Base-by-base conservation (phyloP, 1,140 invertebrate genomes). In the Listronotus bonariensis region DNA sequence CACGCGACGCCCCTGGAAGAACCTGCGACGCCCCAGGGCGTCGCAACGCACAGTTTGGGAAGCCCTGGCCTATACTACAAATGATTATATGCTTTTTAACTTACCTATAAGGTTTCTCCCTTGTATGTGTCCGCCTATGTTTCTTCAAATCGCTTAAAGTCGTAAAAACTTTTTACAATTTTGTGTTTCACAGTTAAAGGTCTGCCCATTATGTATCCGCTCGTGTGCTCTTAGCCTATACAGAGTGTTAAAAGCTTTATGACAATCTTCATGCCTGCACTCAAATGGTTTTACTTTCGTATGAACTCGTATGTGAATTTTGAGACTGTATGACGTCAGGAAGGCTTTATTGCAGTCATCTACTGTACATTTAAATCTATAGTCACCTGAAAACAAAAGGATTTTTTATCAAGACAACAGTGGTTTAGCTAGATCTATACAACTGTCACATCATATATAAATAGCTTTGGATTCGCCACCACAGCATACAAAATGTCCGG, bases 291-390 rank as follows among this genome's bases (percentile, higher is more conserved):
- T 96, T 49, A 95, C 88, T 82, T 97, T 96, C 0, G 95, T 97
- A 80, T 98, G 96, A 55, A 97, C 94, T 71, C 95, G 83, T 59
- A 95, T 88, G 80, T 97, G 96, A 70, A 97, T 95, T 82, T 96
- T 96, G 59, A 97, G 81, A 80, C 93, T 95, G 82, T 97, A 97
- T 34, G 91, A 97, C 10, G 95, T 97, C 18, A 97, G 83, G 82
- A 97, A 98, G 52, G 92, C 90, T 82, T 97, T 97, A 42, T 91
- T 90, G 82, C 96, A 98, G 67, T 85, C 87, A 59, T 87, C 84
- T 78, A 95, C 89, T 31, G 89, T 86, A 81, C 95, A 97, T 80
- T 93, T 90, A 82, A 97, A 97, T 74, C 91, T 88, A 82, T 92
- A 97, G 83, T 97, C 94, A 75, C 94, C 94, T 96, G 82, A 72